Base-by-base conservation (phyloP, 2,888 invertebrate species). In the Acanthoscelides obtectus region DNA sequence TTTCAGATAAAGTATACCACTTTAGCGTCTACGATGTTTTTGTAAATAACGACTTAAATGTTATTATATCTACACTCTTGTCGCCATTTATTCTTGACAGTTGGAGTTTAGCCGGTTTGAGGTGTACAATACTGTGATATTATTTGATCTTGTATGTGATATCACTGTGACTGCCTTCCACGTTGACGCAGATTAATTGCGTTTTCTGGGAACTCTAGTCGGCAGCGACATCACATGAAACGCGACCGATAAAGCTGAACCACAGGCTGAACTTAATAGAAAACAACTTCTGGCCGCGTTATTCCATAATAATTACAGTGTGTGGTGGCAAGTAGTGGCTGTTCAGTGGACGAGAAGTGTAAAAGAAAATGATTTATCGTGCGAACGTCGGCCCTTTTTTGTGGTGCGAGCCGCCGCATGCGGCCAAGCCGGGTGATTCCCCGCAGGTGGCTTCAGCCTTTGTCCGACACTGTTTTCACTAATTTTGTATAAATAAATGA, bases 291-390 rank as follows among this genome's bases (percentile, higher is more conserved):
- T 45, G 45, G 45, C 45, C 5, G 45, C 45, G 45, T 45, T 45
- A 45, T 45, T 45, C 45, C 45, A 45, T 45, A 45, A 45, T 45
- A 45, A 45, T 45, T 45, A 45, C 45, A 12, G 45, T 12, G 8
- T 12, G 45, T 45, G 45, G 45, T 45, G 45, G 25, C 25, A 25
- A 25, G 25, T 25, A 25, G 25, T 25, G 25, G 25, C 25, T 25
- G 25, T 25, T 25, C 25, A 25, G 4, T 25, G 25, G 25, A 25
- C 25, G 25, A 25, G n/a, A n/a, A n/a, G 45, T 45, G 45, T 45
- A 45, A 74, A 75, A 75, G 74, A 73, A 74, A 73, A 75, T 75
- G 75, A 75, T 75, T 75, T 75, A 75, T 75, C 70, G 73, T 70
- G 68, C 17, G 17, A 12, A 45, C 17, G 45, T 25, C 45, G 45